phyloP scores from a whole-genome alignment of 2,888 invertebrate genomes.

The Cheilosia urbana region DNA sequence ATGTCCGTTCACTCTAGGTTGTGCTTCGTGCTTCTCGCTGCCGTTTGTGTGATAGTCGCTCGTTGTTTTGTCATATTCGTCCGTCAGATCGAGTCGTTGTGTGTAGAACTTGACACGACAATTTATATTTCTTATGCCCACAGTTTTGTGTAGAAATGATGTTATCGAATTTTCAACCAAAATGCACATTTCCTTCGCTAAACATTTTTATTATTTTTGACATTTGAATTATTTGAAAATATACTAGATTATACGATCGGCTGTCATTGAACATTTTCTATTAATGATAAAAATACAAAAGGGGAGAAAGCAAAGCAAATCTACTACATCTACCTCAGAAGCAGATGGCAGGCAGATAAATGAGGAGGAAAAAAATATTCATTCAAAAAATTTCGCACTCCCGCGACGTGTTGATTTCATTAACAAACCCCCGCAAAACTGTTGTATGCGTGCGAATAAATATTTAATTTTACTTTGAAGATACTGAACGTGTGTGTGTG shows the following conservation, averaged over 20 bases:
- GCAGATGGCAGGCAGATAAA: background rate
- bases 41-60: background rate
- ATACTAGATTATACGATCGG: constrained; percentile 23
- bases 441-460: constrained; percentile 47
- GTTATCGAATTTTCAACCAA: background rate
- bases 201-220: constrained; percentile 13
- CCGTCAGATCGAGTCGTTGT: background rate
- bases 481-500: constrained; percentile 22
- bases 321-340: constrained; percentile 16
- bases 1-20: constrained; percentile 78
- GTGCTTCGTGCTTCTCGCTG: background rate
- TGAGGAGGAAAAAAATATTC: constrained; percentile 23
- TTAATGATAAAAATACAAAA: no score
- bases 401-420: constrained; percentile 66
- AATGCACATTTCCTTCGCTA: background rate
- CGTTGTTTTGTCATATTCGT: constrained; percentile 14
- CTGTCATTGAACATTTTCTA: constrained; percentile 23
- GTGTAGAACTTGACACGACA: constrained; percentile 18
- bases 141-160: background rate
- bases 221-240: constrained; percentile 7
- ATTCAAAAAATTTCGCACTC: constrained; percentile 69
- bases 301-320: constrained; percentile 11
- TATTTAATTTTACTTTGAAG: constrained; percentile 45
- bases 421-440: constrained; percentile 64
- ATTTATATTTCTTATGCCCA: background rate